Percentiles rank a stretch among this genome's conserved stretches.
Conservation (phyloP, 2,113 vertebrate species). For the Anser cygnoides region DNA sequence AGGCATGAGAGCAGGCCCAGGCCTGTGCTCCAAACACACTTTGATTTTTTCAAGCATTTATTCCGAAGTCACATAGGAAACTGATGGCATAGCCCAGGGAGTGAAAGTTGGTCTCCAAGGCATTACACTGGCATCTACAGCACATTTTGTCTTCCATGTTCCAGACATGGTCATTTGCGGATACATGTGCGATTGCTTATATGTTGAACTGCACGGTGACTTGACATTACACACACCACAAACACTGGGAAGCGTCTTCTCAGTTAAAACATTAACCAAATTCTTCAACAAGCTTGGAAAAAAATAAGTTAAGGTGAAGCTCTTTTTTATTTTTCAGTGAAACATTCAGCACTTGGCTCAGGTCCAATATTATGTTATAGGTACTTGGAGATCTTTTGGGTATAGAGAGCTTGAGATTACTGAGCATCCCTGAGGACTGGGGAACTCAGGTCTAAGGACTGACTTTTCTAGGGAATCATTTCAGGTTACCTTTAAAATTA, state of each 20-base stretch:
- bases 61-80: not conserved
- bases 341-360: not conserved
- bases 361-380: not conserved
- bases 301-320: not conserved
- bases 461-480: not conserved
- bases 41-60: not conserved
- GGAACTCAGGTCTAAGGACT: not conserved
- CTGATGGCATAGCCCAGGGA: not conserved
- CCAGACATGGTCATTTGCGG: not conserved
- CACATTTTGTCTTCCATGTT: not conserved
- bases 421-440: not conserved
- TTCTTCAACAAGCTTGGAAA: not conserved
- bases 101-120: not conserved
- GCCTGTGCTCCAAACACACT: not conserved
- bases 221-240: not conserved
- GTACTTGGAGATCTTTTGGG: not conserved
- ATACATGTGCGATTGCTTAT: not conserved
- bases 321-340: not conserved
- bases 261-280: not conserved
- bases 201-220: not conserved
- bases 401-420: not conserved
- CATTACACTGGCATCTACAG: not conserved
- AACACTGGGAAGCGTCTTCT: not conserved
- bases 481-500: conserved; percentile 41
- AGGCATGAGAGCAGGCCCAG: not conserved